Percentiles rank a stretch among this genome's conserved stretches.
phyloP scores from a whole-genome alignment of 1,140 invertebrate species.

The Drosophila aff. region DNA sequence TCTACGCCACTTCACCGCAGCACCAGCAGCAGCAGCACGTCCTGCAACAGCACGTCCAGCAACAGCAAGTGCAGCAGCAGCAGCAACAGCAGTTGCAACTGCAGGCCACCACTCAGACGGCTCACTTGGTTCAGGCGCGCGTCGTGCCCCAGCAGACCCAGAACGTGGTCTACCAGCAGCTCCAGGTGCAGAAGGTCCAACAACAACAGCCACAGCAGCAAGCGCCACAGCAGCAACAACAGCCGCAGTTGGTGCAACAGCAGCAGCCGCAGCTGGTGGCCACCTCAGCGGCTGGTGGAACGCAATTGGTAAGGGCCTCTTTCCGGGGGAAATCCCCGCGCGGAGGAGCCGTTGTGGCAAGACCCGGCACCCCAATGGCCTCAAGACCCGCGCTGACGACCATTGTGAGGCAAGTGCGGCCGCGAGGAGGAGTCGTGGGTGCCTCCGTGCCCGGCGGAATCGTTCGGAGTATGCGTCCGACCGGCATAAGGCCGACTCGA shows the following conservation, averaged over 20 bases:
- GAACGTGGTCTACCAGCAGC: slow-evolving; percentile 72
- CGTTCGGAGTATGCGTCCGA: slow-evolving; percentile 53
- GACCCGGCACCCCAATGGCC: slow-evolving; percentile 45
- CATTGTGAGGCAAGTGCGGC: slow-evolving; percentile 64
- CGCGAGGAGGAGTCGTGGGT: slow-evolving; percentile 50
- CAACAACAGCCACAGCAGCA: slow-evolving; percentile 43
- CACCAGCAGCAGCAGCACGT: slow-evolving; percentile 63
- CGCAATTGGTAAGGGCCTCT: slow-evolving; percentile 53
- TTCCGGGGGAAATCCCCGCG: slow-evolving; percentile 58
- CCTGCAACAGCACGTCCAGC: slow-evolving; percentile 67
- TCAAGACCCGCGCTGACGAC: slow-evolving; percentile 42
- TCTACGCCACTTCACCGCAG: slow-evolving; percentile 68
- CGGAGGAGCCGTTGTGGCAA: slow-evolving; percentile 53
- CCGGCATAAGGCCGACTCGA: slow-evolving; percentile 51
- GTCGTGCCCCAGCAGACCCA: slow-evolving; percentile 67
- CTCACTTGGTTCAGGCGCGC: slow-evolving; percentile 67
- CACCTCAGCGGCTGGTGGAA: slow-evolving; percentile 31
- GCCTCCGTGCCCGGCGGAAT: slow-evolving; percentile 24
- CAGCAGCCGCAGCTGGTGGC: slow-evolving; percentile 55
- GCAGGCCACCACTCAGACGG: slow-evolving; percentile 67
- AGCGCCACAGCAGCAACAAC: slow-evolving; percentile 35
- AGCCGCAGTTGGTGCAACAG: slow-evolving; percentile 23
- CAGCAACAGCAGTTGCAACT: slow-evolving; percentile 69
- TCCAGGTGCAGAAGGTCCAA: slow-evolving; percentile 63
- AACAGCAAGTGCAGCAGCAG: slow-evolving; percentile 73